Conservation (phyloP, 2,888 invertebrate species). For the Apoderus coryli region DNA sequence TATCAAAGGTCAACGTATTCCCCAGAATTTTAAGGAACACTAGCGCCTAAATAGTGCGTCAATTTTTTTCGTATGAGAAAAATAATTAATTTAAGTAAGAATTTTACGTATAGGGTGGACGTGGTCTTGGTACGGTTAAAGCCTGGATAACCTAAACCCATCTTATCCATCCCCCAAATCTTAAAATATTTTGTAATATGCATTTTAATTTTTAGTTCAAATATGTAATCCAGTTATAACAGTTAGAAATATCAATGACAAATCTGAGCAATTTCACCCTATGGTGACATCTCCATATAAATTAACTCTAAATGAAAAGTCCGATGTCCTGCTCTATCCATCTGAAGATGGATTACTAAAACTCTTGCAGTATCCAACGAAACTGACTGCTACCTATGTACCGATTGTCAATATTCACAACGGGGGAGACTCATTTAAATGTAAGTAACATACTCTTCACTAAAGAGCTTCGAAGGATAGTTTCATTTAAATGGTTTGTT, state of each 20-base stretch:
- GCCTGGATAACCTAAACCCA: too few relatives aligned
- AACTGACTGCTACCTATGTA: conserved; percentile 38
- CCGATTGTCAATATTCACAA: conserved; percentile 41
- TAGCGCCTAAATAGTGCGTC: conserved; percentile 1
- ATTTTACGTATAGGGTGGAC: too few relatives aligned
- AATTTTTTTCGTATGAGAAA: conserved; percentile 1
- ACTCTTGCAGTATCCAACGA: conserved; percentile 48
- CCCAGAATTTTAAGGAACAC: too few relatives aligned
- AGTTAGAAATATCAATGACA: conserved; percentile 37
- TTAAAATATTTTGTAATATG: too few relatives aligned
- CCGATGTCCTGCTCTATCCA: conserved; percentile 44
- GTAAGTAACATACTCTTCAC: too few relatives aligned
- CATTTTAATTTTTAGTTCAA: conserved; percentile 49
- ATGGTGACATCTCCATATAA: conserved; percentile 49
- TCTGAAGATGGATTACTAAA: conserved; percentile 37
- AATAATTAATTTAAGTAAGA: too few relatives aligned
- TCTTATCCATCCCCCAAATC: too few relatives aligned
- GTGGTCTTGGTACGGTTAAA: too few relatives aligned
- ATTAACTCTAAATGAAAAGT: conserved; percentile 46
- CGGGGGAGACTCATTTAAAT: conserved; percentile 28
- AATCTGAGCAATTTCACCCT: conserved; percentile 47
- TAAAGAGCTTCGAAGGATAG: too few relatives aligned
- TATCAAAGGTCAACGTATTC: too few relatives aligned
- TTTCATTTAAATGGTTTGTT: too few relatives aligned
- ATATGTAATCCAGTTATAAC: conserved; percentile 50